phyloP scores from a whole-genome alignment of 2,888 invertebrate species.

The Apodemia hepburni region DNA sequence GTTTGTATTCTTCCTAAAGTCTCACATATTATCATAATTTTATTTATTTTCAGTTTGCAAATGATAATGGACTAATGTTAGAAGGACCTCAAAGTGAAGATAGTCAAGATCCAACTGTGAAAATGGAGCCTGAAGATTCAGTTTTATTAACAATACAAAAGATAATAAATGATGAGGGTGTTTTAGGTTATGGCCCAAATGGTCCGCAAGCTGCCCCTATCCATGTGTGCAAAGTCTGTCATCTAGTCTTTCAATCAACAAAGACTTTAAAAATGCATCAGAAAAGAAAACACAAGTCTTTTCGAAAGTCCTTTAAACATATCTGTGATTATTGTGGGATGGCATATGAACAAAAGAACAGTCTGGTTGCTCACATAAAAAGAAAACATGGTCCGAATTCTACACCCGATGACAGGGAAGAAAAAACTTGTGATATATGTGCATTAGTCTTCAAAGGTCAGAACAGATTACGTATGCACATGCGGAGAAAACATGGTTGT shows the following conservation, averaged over 20 bases:
- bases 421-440: slow-evolving; percentile 62
- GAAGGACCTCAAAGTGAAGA: slow-evolving; percentile 49
- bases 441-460: slow-evolving; percentile 66
- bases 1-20: too few species aligned
- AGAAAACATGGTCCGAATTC: slow-evolving; percentile 61
- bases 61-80: slow-evolving; percentile 46
- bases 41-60: slow-evolving; percentile 48
- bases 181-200: slow-evolving; percentile 33
- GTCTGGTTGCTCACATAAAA: slow-evolving; percentile 60
- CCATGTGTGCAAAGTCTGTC: slow-evolving; percentile 62
- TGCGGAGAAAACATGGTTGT: slow-evolving; percentile 62
- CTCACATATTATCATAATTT: neutral
- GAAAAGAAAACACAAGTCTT: slow-evolving; percentile 58
- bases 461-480: slow-evolving; percentile 61
- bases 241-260: slow-evolving; percentile 59
- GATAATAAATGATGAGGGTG: slow-evolving; percentile 47
- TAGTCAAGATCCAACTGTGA: slow-evolving; percentile 52
- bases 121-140: slow-evolving; percentile 54
- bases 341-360: slow-evolving; percentile 64
- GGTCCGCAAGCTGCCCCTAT: slow-evolving; percentile 26
- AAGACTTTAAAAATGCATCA: slow-evolving; percentile 62
- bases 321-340: slow-evolving; percentile 64
- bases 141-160: slow-evolving; percentile 60
- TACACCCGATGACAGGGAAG: slow-evolving; percentile 49
- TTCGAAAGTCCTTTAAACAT: slow-evolving; percentile 52